Percentiles rank a stretch among this genome's conserved stretches.
Evolutionary conservation across 30 jellyfish, hydroid and myxozoan genomes (phyloP).

Genomic region (Pelagia noctiluca): DNA sequence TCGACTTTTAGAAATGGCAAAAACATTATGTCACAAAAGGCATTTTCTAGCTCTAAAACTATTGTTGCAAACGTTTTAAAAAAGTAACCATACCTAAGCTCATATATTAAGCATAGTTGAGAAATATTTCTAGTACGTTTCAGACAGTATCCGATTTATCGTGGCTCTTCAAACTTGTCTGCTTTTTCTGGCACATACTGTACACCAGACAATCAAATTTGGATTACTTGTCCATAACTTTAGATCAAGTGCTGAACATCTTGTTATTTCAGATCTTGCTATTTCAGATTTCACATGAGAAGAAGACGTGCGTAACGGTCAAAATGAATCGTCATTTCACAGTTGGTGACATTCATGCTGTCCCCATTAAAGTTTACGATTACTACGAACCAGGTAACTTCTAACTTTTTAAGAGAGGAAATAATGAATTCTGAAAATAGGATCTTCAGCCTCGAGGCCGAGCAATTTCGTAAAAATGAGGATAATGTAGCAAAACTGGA

Average conservation of each 20-base stretch:
- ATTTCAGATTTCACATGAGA: constrained; percentile 14
- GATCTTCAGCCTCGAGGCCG: not conserved
- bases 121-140: no score
- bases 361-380: constrained; percentile 70
- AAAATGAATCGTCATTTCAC: not conserved
- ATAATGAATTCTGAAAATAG: not conserved
- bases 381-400: constrained; percentile 76
- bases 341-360: constrained; percentile 73
- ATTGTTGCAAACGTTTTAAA: no score
- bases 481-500: no score
- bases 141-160: no score
- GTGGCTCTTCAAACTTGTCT: no score
- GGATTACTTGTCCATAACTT: not conserved
- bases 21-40: no score
- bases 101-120: no score
- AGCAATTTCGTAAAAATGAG: no score
- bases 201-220: not conserved
- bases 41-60: no score
- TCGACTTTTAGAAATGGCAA: no score
- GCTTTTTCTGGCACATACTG: not conserved
- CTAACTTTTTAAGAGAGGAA: not conserved
- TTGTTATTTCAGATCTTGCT: not conserved
- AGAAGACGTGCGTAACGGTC: constrained; percentile 40
- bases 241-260: not conserved
- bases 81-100: no score